Evolutionary conservation across 2,888 invertebrate species (phyloP).

Genomic region (Hofmannophila pseudospretella): DNA sequence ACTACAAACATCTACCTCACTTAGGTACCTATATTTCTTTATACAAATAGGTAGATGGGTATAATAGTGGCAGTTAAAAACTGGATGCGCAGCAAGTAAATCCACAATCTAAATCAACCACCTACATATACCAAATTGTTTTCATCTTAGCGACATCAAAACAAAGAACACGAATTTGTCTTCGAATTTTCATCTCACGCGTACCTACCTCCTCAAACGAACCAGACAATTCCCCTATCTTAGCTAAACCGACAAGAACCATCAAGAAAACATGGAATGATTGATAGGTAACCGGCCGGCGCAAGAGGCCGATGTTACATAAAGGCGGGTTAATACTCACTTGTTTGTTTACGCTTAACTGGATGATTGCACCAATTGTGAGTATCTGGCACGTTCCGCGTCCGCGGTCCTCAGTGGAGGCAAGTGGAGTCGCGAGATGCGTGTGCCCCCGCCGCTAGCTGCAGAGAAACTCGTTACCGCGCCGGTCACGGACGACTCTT

Average conservation of each 20-base stretch:
- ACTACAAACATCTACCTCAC: too few species aligned
- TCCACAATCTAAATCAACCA: too few species aligned
- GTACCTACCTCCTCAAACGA: too few species aligned
- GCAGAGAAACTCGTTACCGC: conserved; percentile 52
- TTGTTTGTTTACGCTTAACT: conserved; percentile 72
- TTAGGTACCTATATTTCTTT: too few species aligned
- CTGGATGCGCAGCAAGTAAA: too few species aligned
- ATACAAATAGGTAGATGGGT: too few species aligned
- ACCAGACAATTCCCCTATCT: too few species aligned
- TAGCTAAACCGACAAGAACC: background rate
- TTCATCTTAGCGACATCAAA: too few species aligned
- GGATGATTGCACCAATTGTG: conserved; percentile 72
- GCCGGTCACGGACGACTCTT: conserved; percentile 38
- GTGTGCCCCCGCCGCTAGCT: conserved; percentile 21
- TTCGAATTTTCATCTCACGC: too few species aligned
- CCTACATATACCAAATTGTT: too few species aligned
- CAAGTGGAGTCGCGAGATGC: conserved; percentile 13
- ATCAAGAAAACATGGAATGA: conserved; percentile 1
- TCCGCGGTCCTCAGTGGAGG: conserved; percentile 29
- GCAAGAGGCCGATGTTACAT: conserved; percentile 36
- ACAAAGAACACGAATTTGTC: too few species aligned
- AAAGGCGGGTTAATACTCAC: conserved; percentile 57
- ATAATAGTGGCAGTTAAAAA: too few species aligned
- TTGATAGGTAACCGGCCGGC: conserved; percentile 8
- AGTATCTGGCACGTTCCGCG: conserved; percentile 65